Conservation (phyloP, 2,888 invertebrate species). For the Drosophila robusta region DNA sequence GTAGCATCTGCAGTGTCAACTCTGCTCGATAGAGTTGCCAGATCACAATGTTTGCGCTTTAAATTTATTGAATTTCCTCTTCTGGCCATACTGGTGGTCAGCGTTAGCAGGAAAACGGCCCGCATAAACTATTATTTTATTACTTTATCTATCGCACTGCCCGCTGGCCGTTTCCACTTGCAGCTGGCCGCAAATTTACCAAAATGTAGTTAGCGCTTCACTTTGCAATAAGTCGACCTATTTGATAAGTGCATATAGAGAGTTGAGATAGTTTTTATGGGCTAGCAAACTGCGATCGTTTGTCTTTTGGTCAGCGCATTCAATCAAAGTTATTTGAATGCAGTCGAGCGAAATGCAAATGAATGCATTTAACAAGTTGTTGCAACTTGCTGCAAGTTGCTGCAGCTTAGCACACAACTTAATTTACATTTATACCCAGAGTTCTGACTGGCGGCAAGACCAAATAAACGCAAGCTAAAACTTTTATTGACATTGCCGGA, state of each 20-base stretch:
- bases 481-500: conserved; percentile 55
- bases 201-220: conserved; percentile 9
- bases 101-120: conserved; percentile 33
- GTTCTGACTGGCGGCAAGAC: conserved; percentile 26
- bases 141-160: conserved; percentile 44
- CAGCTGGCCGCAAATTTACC: conserved; percentile 26
- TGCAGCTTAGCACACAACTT: conserved; percentile 47
- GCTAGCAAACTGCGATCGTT: not conserved
- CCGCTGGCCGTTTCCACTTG: conserved; percentile 1
- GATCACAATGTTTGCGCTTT: conserved; percentile 43
- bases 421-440: conserved; percentile 52
- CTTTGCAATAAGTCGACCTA: conserved; percentile 5
- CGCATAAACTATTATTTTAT: conserved; percentile 51
- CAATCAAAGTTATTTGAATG: conserved; percentile 57
- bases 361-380: conserved; percentile 51
- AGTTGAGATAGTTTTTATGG: not conserved
- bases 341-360: conserved; percentile 48
- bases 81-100: conserved; percentile 7
- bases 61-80: conserved; percentile 55
- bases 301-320: conserved; percentile 23
- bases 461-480: conserved; percentile 50
- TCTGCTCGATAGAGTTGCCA: conserved; percentile 45
- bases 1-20: conserved; percentile 45
- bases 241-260: not conserved
- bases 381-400: conserved; percentile 30